Conservation (phyloP, 2,113 vertebrate genomes). For the Sigmodon hispidus region DNA sequence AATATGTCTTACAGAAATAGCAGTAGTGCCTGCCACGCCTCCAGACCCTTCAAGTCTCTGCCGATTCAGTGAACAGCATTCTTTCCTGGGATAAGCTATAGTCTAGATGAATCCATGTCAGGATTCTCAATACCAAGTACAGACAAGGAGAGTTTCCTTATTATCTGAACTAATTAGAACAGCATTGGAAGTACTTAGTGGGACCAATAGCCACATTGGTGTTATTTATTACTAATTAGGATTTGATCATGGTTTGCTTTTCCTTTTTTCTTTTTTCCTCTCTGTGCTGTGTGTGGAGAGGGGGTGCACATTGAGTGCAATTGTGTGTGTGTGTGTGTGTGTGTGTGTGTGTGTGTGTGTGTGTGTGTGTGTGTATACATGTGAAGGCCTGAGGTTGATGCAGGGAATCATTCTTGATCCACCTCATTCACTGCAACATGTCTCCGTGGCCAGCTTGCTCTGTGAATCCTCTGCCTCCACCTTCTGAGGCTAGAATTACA, state of each 20-base stretch:
- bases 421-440: background rate
- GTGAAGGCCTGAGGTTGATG: background rate
- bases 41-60: background rate
- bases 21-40: background rate
- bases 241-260: background rate
- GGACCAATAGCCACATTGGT: background rate
- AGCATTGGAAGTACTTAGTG: background rate
- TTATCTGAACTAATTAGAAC: constrained; percentile 23
- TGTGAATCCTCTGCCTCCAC: too few species aligned
- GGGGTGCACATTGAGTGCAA: too few species aligned
- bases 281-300: background rate
- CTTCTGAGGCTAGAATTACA: background rate
- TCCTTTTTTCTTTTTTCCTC: background rate
- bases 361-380: background rate
- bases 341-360: background rate
- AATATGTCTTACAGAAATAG: background rate
- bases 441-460: background rate
- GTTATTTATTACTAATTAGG: background rate
- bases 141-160: background rate
- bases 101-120: background rate
- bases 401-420: background rate
- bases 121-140: background rate
- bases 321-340: too few species aligned
- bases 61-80: background rate
- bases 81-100: background rate